These are phyloP conservation scores for Tyrophagus putrescentiae DNA, from an alignment of 1,140 invertebrate species.

Conservation along the genomic window DNA sequence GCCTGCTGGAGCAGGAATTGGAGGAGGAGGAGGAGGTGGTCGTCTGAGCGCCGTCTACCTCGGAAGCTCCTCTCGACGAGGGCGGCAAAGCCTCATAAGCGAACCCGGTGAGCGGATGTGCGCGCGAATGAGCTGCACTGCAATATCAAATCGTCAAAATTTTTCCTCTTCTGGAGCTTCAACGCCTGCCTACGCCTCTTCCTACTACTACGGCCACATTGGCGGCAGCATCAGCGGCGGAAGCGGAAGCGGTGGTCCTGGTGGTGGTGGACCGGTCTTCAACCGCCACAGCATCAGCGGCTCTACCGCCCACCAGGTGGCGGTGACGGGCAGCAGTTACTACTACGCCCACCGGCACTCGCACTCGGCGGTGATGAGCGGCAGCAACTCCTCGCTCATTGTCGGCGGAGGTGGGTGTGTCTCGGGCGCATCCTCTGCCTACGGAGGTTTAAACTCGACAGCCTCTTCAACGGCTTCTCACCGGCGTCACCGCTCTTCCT, in stretches of 20 bases:
- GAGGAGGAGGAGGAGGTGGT: neutral
- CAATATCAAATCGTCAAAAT: too few species aligned
- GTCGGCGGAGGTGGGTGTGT: neutral
- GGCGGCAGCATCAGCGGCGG: too few species aligned
- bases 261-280: neutral
- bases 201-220: too few species aligned
- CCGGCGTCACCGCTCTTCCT: constrained; percentile 14
- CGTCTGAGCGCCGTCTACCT: neutral
- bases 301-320: neutral
- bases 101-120: too few species aligned
- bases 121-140: too few species aligned
- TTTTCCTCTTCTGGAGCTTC: too few species aligned
- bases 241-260: too few species aligned
- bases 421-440: too few species aligned
- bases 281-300: neutral
- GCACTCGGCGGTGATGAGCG: neutral
- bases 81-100: neutral
- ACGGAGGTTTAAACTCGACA: too few species aligned
- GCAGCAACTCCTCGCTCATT: neutral
- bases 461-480: neutral
- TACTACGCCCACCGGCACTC: constrained; percentile 3
- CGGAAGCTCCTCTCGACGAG: neutral
- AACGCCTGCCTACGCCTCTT: too few species aligned
- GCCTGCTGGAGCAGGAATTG: too few species aligned
- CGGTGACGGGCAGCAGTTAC: neutral